Evolutionary conservation across 1,140 invertebrate genomes (phyloP).

Genomic region (Cyphomyrmex costatus): DNA sequence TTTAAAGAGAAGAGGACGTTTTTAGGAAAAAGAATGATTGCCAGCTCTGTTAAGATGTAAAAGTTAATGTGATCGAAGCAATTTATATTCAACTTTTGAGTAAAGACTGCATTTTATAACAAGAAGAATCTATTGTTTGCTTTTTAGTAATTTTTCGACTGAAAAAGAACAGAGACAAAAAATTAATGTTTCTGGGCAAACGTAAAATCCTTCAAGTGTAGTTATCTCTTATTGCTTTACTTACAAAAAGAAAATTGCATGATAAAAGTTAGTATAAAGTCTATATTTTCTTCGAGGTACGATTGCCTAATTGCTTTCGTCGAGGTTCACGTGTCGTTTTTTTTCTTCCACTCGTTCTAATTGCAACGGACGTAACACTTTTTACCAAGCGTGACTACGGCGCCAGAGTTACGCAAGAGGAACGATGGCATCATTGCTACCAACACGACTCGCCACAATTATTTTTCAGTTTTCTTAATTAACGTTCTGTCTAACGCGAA

Average conservation of each 20-base stretch:
- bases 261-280: neutral
- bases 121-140: neutral
- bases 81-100: neutral
- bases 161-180: neutral
- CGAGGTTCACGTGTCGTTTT: slow-evolving; percentile 35
- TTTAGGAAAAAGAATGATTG: no score
- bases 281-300: neutral
- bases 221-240: neutral
- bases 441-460: slow-evolving; percentile 35
- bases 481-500: neutral
- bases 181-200: slow-evolving; percentile 1
- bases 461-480: slow-evolving; percentile 47
- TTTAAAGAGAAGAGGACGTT: no score
- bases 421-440: slow-evolving; percentile 5
- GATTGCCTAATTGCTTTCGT: slow-evolving; percentile 27
- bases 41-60: no score
- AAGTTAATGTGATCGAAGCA: no score
- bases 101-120: neutral
- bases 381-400: slow-evolving; percentile 52
- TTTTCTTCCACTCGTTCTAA: slow-evolving; percentile 54
- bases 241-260: neutral
- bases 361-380: slow-evolving; percentile 67
- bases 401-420: slow-evolving; percentile 57
- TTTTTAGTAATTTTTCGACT: neutral
- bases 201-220: neutral